Evolutionary conservation across 2,888 invertebrate genomes (phyloP).

Genomic region (Priocnemis perturbator): DNA sequence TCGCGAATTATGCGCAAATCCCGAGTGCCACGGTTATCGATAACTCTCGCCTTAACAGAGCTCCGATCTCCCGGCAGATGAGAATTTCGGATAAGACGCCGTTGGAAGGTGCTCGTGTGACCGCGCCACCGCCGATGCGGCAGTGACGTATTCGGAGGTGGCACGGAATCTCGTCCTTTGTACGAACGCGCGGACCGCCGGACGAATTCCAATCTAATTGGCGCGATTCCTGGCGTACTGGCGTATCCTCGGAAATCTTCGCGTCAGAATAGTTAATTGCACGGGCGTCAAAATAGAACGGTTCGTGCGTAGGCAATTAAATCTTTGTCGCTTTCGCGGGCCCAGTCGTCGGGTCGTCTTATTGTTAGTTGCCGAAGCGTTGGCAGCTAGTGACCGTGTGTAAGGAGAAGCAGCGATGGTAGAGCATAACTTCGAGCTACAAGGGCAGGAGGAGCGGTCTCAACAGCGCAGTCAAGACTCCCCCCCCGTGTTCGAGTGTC

Average conservation of each 20-base stretch:
- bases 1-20: too few relatives aligned
- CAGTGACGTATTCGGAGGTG: conserved; percentile 20
- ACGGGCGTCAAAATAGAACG: background rate
- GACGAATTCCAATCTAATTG: conserved; percentile 58
- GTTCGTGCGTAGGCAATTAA: too few relatives aligned
- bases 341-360: too few relatives aligned
- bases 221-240: conserved; percentile 47
- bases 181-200: conserved; percentile 13
- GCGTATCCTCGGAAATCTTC: conserved; percentile 32
- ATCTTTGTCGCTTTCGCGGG: too few relatives aligned
- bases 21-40: conserved; percentile 28
- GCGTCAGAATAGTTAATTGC: conserved; percentile 36
- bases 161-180: conserved; percentile 22
- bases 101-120: conserved; percentile 26
- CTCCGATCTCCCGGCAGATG: conserved; percentile 45
- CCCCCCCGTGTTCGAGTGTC: too few relatives aligned
- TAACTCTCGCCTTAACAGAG: conserved; percentile 23
- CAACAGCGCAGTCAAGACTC: too few relatives aligned
- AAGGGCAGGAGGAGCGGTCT: too few relatives aligned
- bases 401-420: too few relatives aligned
- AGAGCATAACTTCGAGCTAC: too few relatives aligned
- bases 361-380: too few relatives aligned
- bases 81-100: conserved; percentile 51
- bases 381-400: too few relatives aligned
- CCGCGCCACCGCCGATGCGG: conserved; percentile 25